These are phyloP conservation scores for Potamilus streckersoni DNA, from an alignment of 1,140 invertebrate genomes.

Conservation along the genomic window DNA sequence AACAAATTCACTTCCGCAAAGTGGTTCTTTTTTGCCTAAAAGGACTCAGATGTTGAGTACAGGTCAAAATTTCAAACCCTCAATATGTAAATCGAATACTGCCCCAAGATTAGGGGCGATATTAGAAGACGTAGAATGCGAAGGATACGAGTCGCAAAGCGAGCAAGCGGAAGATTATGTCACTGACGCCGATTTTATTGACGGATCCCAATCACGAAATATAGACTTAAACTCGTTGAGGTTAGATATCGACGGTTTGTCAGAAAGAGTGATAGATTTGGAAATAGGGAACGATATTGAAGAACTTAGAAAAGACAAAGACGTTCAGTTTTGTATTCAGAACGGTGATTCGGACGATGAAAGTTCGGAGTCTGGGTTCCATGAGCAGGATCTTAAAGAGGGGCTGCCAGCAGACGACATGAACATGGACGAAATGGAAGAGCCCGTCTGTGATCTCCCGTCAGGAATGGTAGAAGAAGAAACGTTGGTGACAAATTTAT, in stretches of 20 bases:
- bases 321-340: conserved; percentile 54
- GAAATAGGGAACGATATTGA: conserved; percentile 63
- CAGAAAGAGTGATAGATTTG: conserved; percentile 52
- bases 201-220: conserved; percentile 16
- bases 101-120: conserved; percentile 95
- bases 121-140: conserved; percentile 80
- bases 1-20: conserved; percentile 81
- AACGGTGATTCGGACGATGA: conserved; percentile 59
- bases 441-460: conserved; percentile 37
- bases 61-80: conserved; percentile 81
- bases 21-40: conserved; percentile 74
- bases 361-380: conserved; percentile 63
- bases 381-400: conserved; percentile 55
- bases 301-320: conserved; percentile 52
- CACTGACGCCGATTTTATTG: conserved; percentile 23
- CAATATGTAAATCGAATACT: conserved; percentile 87
- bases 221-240: conserved; percentile 16
- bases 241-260: conserved; percentile 22
- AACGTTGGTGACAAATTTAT: conserved; percentile 23
- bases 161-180: conserved; percentile 43
- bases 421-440: conserved; percentile 34
- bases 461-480: conserved; percentile 13
- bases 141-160: conserved; percentile 35
- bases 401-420: conserved; percentile 34
- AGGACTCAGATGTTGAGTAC: conserved; percentile 75